Conservation (phyloP, 2,888 invertebrate genomes). For the Odontocolon sp. region DNA sequence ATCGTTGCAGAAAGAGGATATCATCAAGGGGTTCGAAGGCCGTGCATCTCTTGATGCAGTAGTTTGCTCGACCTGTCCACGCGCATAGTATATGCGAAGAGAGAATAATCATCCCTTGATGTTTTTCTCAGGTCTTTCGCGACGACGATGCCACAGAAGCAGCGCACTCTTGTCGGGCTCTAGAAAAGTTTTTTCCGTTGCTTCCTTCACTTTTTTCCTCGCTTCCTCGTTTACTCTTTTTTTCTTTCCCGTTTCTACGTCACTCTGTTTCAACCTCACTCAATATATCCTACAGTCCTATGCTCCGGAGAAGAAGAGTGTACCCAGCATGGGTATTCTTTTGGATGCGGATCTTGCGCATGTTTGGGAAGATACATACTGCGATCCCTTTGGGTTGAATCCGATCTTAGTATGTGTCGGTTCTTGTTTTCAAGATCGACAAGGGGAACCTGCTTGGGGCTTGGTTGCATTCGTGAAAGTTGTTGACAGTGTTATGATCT, state of each 20-base stretch:
- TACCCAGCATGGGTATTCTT: conserved; percentile 30
- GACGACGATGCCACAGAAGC: conserved; percentile 26
- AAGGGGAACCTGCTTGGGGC: no score
- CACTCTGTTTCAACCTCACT: conserved; percentile 24
- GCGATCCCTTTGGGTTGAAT: not conserved
- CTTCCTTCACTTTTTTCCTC: conserved; percentile 3
- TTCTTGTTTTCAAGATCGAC: not conserved
- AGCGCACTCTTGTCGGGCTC: conserved; percentile 25
- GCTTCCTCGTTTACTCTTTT: conserved; percentile 27
- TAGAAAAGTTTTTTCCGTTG: conserved; percentile 24
- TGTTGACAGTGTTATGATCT: not conserved
- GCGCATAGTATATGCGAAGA: conserved; percentile 38
- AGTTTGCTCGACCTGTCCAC: conserved; percentile 27
- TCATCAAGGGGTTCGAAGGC: conserved; percentile 25
- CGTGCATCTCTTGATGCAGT: conserved; percentile 15
- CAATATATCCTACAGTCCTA: conserved; percentile 9
- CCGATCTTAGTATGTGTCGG: not conserved
- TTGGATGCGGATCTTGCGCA: conserved; percentile 1
- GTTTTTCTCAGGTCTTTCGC: conserved; percentile 52
- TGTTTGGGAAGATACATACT: conserved; percentile 11
- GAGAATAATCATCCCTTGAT: conserved; percentile 62
- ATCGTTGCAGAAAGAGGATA: conserved; percentile 21
- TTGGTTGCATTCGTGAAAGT: not conserved
- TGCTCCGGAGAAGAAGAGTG: not conserved
- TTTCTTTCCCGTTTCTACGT: conserved; percentile 18